Conservation (phyloP, 2,113 vertebrate genomes). For the Channa maculata region DNA sequence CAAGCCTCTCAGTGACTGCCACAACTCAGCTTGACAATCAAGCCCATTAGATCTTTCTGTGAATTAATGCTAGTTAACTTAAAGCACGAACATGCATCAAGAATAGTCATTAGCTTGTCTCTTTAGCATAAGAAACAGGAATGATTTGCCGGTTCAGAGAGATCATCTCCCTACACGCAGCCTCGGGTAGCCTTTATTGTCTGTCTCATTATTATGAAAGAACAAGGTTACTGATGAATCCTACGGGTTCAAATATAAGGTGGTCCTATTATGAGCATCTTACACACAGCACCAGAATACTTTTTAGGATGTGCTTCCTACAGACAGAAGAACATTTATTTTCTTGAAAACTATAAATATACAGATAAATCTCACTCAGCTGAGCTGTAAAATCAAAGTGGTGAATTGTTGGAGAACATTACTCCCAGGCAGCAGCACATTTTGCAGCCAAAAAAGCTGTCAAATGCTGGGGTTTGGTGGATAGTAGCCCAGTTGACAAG, state of each 20-base stretch:
- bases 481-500: slow-evolving; percentile 68
- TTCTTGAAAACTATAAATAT: slow-evolving; percentile 50
- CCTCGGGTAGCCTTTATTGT: slow-evolving; percentile 71
- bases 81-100: slow-evolving; percentile 76
- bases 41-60: slow-evolving; percentile 73
- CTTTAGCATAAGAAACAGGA: slow-evolving; percentile 76
- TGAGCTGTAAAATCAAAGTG: slow-evolving; percentile 70
- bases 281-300: slow-evolving; percentile 31
- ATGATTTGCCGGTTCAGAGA: slow-evolving; percentile 82
- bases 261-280: slow-evolving; percentile 70
- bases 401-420: slow-evolving; percentile 63
- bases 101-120: slow-evolving; percentile 75
- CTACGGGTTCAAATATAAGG: slow-evolving; percentile 78
- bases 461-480: slow-evolving; percentile 67
- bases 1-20: slow-evolving; percentile 68
- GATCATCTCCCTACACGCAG: slow-evolving; percentile 80
- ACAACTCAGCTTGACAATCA: slow-evolving; percentile 71
- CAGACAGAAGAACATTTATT: slow-evolving; percentile 68
- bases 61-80: slow-evolving; percentile 76
- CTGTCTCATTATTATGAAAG: slow-evolving; percentile 80
- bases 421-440: slow-evolving; percentile 68
- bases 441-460: slow-evolving; percentile 66
- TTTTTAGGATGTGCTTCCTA: slow-evolving; percentile 54
- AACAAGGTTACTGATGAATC: slow-evolving; percentile 79
- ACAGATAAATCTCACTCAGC: slow-evolving; percentile 57